A percentile compares a stretch with the other conserved stretches of the same genome.
These are phyloP conservation scores for Avahi laniger DNA, from an alignment of 2,797 vertebrate species.

Conservation along the genomic window DNA sequence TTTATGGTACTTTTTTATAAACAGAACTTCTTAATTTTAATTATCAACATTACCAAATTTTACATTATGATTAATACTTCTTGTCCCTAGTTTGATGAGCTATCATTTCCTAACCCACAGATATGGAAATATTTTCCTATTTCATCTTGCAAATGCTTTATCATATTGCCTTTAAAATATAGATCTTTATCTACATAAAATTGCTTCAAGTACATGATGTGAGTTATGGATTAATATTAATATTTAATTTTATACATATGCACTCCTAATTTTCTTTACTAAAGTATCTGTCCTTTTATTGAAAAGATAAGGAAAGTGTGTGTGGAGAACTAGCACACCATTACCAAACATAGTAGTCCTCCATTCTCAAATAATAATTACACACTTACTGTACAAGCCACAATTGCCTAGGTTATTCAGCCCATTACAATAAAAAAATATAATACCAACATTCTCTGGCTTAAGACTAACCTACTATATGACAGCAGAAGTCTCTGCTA, in stretches of 20 bases:
- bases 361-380: background rate
- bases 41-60: background rate
- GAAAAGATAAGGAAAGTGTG: rapidly evolving
- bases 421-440: background rate
- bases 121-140: background rate
- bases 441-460: background rate
- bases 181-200: background rate
- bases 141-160: background rate
- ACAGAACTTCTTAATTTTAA: background rate
- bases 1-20: background rate
- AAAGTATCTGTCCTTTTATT: background rate
- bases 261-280: background rate
- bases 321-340: background rate
- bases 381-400: background rate
- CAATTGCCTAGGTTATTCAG: background rate
- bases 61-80: background rate
- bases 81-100: background rate
- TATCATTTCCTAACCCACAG: background rate
- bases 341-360: background rate
- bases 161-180: background rate
- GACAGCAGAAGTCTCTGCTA: background rate
- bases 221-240: background rate
- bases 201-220: background rate
- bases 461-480: background rate
- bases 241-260: background rate